Conservation (phyloP, 1,140 invertebrate genomes). For the Drosophila kurseongensis region DNA sequence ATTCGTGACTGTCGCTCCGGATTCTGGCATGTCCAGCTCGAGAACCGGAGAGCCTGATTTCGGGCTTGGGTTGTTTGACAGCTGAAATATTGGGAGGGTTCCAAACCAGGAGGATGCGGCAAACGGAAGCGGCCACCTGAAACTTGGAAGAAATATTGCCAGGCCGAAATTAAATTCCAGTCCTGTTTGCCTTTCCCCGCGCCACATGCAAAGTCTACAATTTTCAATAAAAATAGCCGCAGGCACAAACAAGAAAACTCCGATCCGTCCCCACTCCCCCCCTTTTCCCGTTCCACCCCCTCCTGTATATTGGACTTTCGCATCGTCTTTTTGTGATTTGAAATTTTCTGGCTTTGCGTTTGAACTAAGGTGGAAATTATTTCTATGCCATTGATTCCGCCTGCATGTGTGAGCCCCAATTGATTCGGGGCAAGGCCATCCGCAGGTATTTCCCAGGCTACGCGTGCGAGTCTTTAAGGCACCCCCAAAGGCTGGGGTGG, state of each 20-base stretch:
- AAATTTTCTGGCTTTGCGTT: slow-evolving; percentile 38
- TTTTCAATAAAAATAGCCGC: slow-evolving; percentile 62
- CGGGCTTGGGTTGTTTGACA: slow-evolving; percentile 46
- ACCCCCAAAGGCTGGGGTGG: not conserved
- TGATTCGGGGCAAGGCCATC: not conserved
- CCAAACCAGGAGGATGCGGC: slow-evolving; percentile 2
- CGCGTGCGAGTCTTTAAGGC: not conserved
- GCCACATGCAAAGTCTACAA: slow-evolving; percentile 36
- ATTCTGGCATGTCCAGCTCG: slow-evolving; percentile 13
- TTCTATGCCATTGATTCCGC: slow-evolving; percentile 54
- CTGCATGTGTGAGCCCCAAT: slow-evolving; percentile 16
- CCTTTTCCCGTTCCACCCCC: not conserved
- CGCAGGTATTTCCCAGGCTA: slow-evolving; percentile 4
- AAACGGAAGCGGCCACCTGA: slow-evolving; percentile 5
- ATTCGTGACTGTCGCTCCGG: slow-evolving; percentile 15
- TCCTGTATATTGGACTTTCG: slow-evolving; percentile 6
- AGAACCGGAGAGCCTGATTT: slow-evolving; percentile 4
- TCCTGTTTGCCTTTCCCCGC: slow-evolving; percentile 13
- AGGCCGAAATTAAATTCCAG: slow-evolving; percentile 67
- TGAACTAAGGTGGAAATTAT: slow-evolving; percentile 51
- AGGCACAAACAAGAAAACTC: slow-evolving; percentile 18
- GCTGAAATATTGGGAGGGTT: slow-evolving; percentile 65
- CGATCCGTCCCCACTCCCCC: not conserved
- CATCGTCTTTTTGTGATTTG: slow-evolving; percentile 65
- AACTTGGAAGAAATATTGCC: slow-evolving; percentile 48